phyloP scores from a whole-genome alignment of 2,797 vertebrate genomes.

The Potorous gilbertii region DNA sequence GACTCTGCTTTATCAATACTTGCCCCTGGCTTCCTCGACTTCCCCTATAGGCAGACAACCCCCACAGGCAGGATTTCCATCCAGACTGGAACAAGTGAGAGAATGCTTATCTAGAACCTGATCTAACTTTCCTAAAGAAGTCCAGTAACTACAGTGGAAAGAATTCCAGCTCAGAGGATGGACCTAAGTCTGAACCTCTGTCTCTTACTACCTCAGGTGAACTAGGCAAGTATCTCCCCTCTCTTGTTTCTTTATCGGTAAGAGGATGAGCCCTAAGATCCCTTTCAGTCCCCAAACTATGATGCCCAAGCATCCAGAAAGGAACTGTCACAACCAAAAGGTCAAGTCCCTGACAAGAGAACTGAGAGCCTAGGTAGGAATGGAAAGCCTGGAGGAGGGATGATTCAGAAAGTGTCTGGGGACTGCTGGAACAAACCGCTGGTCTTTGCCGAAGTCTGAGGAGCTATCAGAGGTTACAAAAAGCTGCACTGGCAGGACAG shows the following conservation, averaged over 20 bases:
- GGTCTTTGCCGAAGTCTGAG: slow-evolving; percentile 25
- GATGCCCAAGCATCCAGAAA: not conserved
- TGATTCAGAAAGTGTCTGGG: slow-evolving; percentile 6
- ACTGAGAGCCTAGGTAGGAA: slow-evolving; percentile 39
- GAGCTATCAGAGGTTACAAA: slow-evolving; percentile 36
- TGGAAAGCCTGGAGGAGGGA: slow-evolving; percentile 8
- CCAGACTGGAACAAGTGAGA: not conserved
- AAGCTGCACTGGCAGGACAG: not conserved
- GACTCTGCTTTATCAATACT: not conserved
- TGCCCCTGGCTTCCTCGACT: not conserved
- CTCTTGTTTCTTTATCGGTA: not conserved
- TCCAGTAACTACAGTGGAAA: not conserved
- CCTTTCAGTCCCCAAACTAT: not conserved
- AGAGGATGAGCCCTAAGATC: not conserved
- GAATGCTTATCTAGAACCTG: slow-evolving; percentile 35
- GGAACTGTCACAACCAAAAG: not conserved
- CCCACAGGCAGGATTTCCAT: not conserved
- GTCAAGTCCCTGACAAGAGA: slow-evolving; percentile 46
- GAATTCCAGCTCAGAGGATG: not conserved
- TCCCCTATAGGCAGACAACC: not conserved
- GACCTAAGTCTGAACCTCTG: not conserved
- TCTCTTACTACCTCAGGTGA: not conserved
- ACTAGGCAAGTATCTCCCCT: not conserved
- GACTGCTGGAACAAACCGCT: slow-evolving; percentile 11
- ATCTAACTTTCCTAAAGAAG: slow-evolving; percentile 50